Evolutionary conservation across 2,797 vertebrate species (phyloP).

Genomic region (Anguilla megastoma): DNA sequence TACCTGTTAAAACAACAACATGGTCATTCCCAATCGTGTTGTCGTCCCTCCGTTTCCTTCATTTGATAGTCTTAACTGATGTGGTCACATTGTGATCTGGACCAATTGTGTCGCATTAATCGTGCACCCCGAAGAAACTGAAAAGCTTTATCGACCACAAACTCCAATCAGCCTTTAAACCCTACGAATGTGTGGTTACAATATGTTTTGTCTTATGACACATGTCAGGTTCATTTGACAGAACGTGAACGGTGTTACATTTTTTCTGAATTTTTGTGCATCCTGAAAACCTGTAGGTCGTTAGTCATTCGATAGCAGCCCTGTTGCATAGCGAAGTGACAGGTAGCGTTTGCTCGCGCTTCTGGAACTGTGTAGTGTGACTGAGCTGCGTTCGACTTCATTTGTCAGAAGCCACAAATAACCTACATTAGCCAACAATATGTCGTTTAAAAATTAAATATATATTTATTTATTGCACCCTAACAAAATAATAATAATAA

Average conservation of each 20-base stretch:
- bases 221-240: not conserved
- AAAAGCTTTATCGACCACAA: not conserved
- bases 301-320: not conserved
- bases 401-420: not conserved
- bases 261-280: not conserved
- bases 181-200: not conserved
- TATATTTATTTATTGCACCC: not conserved
- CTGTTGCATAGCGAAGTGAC: slow-evolving; percentile 4
- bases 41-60: not conserved
- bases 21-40: not conserved
- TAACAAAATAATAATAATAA: not conserved
- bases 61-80: not conserved
- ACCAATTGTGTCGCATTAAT: not conserved
- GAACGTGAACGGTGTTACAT: not conserved
- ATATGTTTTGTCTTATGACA: not conserved
- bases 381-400: not conserved
- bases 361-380: not conserved
- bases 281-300: not conserved
- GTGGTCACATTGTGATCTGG: not conserved
- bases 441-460: not conserved
- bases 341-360: not conserved
- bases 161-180: not conserved
- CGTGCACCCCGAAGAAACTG: not conserved
- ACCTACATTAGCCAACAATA: not conserved
- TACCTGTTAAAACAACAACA: not conserved